Conservation (phyloP, 2,888 invertebrate genomes). For the Drosophila rubida region DNA sequence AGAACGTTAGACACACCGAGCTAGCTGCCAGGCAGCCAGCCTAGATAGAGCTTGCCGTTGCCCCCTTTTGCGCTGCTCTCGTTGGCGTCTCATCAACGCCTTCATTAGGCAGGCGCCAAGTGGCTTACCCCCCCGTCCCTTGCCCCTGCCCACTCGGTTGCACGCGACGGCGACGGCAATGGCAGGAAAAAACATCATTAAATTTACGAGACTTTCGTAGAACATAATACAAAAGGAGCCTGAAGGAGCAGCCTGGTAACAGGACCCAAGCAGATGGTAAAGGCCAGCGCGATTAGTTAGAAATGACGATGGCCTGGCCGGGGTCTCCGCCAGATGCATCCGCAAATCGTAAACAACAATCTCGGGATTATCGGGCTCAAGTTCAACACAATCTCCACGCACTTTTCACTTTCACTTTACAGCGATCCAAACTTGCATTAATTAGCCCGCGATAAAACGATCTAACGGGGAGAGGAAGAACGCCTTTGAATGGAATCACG, state of each 20-base stretch:
- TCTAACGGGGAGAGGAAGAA: no score
- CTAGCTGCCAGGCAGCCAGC: not conserved
- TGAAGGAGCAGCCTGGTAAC: slow-evolving; percentile 5
- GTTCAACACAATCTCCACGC: slow-evolving; percentile 1
- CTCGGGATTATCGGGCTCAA: slow-evolving; percentile 9
- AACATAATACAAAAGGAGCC: slow-evolving; percentile 44
- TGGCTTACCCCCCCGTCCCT: slow-evolving; percentile 39
- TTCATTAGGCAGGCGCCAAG: slow-evolving; percentile 72
- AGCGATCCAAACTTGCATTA: slow-evolving; percentile 5
- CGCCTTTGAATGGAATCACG: no score
- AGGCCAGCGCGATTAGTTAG: slow-evolving; percentile 21
- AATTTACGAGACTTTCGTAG: slow-evolving; percentile 66
- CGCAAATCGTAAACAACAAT: slow-evolving; percentile 7
- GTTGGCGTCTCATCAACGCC: slow-evolving; percentile 73
- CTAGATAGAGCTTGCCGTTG: not conserved
- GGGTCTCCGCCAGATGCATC: not conserved
- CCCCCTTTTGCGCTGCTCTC: not conserved
- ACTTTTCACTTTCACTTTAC: not conserved
- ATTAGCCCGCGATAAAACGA: not conserved
- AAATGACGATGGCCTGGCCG: not conserved
- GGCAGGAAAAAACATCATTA: slow-evolving; percentile 68
- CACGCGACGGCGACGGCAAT: not conserved
- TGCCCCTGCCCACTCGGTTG: not conserved
- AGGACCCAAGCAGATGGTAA: slow-evolving; percentile 36
- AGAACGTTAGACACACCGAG: slow-evolving; percentile 72